Base-by-base conservation (phyloP, 2,797 vertebrate species). In the Scolopax bukidnonensis region DNA sequence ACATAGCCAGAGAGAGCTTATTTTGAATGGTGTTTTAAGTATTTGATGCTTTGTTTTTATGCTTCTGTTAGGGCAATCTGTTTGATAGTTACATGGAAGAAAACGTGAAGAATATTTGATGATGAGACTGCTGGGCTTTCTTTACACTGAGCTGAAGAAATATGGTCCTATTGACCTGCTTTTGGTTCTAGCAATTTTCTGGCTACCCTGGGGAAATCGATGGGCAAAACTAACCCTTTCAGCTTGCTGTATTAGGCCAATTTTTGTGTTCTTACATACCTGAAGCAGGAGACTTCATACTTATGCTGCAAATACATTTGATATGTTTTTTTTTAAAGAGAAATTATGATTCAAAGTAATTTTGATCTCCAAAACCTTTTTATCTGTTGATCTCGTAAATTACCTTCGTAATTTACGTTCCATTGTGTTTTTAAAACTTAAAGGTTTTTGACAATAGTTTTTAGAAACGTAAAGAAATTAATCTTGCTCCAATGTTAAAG, bases 201-300 rank as follows among this genome's bases (percentile, higher is more conserved):
- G 74, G 36, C 38, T 71, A 0, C 75, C 36, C 67, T 3, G 1
- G 50, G 50, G 36, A 51, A 24, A 15, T 1, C 17, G 13, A 8
- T 15, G 36, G 24, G 27, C 79, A 67, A n/a, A 33, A 27, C 9
- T 4, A 12, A 40, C 36, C 18, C 13, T 0, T 65, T 61, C 25
- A 12, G 13, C 45, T 36, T 30, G 13, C 33, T 86, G 15, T 14
- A 6, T 57, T 16, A 45, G 57, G 53, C 36, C 41, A 27, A 1
- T 25, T 64, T 53, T 80, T 80, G 30, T 63, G 25, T 41, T 5
- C 1, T 64, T 71, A 15, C 59, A 12, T 71, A 18, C 24, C 51
- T 36, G 36, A 65, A 82, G 50, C 32, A 85, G 27, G 71, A 32
- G 30, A 30, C 60, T 84, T 84, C 14, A 24, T 20, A 3, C 25